phyloP scores from a whole-genome alignment of 2,888 invertebrate species.

The Herminia tarsipennalis region DNA sequence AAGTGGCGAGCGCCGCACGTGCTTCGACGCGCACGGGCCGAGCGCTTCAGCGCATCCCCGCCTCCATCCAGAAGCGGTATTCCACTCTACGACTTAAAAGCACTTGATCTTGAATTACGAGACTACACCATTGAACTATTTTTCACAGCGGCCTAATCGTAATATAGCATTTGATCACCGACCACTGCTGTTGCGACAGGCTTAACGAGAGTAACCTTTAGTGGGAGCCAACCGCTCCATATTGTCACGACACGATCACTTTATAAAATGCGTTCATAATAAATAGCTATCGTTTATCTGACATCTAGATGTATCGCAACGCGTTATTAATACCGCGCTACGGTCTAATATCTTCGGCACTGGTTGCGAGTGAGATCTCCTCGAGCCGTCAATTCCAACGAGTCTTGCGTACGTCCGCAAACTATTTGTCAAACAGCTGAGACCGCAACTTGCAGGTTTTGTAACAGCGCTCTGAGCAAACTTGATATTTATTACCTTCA shows the following conservation, averaged over 20 bases:
- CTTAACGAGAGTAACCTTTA: constrained; percentile 83
- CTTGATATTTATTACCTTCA: constrained; percentile 73
- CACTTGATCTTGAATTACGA: too few species aligned
- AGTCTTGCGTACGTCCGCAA: constrained; percentile 54
- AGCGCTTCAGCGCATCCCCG: constrained; percentile 14
- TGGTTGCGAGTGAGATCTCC: constrained; percentile 27
- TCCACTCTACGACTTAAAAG: too few species aligned
- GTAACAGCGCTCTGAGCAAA: constrained; percentile 73
- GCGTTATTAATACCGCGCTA: constrained; percentile 52
- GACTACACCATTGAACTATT: too few species aligned
- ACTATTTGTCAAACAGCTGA: constrained; percentile 71
- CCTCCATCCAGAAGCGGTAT: constrained; percentile 16
- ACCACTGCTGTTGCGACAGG: constrained; percentile 67
- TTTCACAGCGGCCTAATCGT: constrained; percentile 23
- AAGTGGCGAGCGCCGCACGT: constrained; percentile 51
- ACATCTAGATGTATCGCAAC: constrained; percentile 55
- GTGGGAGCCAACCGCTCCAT: constrained; percentile 72
- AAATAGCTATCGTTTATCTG: constrained; percentile 74
- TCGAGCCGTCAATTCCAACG: constrained; percentile 41
- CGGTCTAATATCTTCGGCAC: constrained; percentile 39
- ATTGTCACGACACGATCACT: constrained; percentile 79
- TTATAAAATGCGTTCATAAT: constrained; percentile 65
- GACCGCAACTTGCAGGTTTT: constrained; percentile 70
- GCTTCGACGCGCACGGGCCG: constrained; percentile 34
- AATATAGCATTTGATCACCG: constrained; percentile 64